Evolutionary conservation across 2,888 invertebrate genomes (phyloP).

Genomic region (Oeneis ivallda): DNA sequence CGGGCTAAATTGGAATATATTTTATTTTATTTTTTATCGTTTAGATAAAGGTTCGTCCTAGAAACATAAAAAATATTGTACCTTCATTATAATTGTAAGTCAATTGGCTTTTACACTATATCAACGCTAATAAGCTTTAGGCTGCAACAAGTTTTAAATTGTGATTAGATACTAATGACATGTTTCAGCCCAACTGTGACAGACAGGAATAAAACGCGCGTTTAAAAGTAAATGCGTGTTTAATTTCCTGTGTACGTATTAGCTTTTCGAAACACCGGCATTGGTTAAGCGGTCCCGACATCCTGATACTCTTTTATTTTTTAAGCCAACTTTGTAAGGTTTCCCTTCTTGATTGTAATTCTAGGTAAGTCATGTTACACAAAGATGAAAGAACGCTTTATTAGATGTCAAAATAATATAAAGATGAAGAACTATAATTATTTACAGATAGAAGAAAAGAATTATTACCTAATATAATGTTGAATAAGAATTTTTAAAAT

Average conservation of each 20-base stretch:
- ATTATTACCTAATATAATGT: too few relatives aligned
- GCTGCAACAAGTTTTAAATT: neutral
- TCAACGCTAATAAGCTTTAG: too few relatives aligned
- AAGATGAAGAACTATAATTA: neutral
- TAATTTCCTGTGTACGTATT: neutral
- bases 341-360: conserved; percentile 26
- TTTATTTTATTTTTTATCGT: too few relatives aligned
- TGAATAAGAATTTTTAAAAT: too few relatives aligned
- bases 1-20: too few relatives aligned
- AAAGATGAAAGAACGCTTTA: conserved; percentile 11
- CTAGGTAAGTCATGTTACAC: conserved; percentile 13
- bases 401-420: neutral
- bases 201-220: neutral
- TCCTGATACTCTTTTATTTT: conserved; percentile 24
- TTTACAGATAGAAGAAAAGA: too few relatives aligned
- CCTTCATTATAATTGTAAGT: too few relatives aligned
- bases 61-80: too few relatives aligned
- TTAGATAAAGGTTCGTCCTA: too few relatives aligned
- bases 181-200: neutral
- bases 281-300: conserved; percentile 25
- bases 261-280: conserved; percentile 18
- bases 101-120: too few relatives aligned
- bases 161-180: neutral
- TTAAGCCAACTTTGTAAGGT: conserved; percentile 18
- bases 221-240: conserved; percentile 9